Evolutionary conservation across 2,113 vertebrate genomes (phyloP), one percentile per base, ranked within the genome.

Genomic region (Xenopus laevis): DNA sequence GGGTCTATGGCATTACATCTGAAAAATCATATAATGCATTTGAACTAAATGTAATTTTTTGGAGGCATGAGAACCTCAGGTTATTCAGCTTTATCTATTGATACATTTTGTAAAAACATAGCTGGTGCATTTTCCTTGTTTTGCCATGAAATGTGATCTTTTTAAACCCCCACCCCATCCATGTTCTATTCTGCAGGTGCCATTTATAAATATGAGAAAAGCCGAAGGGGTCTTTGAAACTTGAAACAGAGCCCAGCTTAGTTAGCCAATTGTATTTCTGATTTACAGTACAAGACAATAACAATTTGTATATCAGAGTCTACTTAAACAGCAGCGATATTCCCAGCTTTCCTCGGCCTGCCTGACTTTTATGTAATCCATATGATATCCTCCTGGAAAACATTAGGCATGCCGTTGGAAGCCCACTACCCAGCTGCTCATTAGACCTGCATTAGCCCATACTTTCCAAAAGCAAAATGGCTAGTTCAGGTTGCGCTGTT

Each of bases 401-500:
- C 77, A 52, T 79, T 33, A 70, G 82, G 71, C 78, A 9, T 70
- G 46, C 68, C 79, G 68, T 81, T 79, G 79, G 65, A 77, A 84
- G 84, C 74, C 85, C 83, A 86, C 50, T 79, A 84, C 83, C 86
- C 89, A 83, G 84, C 82, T 82, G 78, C 86, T 90, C 89, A 88
- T 90, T 89, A 90, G 85, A 65, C 81, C 82, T 77, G 75, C 89
- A 88, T 88, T 89, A 87, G 84, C 82, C 87, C 82, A 83, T 82
- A 87, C 86, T 87, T 84, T 83, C 81, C 60, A 62, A 0, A 81
- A 78, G 8, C 57, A 13, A 73, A 86, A 82, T 15, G 82, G 84
- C 81, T 81, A 81, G 83, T 84, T 85, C 86, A 79, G 81, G 87
- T 84, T 72, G 62, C 79, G 86, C 83, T 85, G 82, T 87, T 87